Evolutionary conservation across 2,113 vertebrate species (phyloP).

Genomic region (Misgurnus mizolepis): DNA sequence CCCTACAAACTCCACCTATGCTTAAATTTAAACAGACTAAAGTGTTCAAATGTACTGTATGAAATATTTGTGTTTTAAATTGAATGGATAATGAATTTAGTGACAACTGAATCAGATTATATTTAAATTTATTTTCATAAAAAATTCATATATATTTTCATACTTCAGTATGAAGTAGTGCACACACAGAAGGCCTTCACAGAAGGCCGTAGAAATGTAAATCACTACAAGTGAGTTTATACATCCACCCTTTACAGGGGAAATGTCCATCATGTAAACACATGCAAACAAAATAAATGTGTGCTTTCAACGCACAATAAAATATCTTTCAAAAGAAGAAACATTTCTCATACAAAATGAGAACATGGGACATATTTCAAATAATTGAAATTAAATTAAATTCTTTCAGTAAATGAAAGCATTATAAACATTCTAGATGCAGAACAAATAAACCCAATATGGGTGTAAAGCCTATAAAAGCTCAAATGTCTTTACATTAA

Average conservation of each 20-base stretch:
- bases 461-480: neutral
- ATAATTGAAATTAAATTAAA: neutral
- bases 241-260: neutral
- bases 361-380: neutral
- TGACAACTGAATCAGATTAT: neutral
- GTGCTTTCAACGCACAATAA: neutral
- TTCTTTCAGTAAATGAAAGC: neutral
- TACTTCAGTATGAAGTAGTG: constrained; percentile 44
- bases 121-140: neutral
- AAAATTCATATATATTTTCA: neutral
- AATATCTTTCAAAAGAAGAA: neutral
- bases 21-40: neutral
- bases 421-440: neutral
- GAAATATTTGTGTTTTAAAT: too few relatives aligned
- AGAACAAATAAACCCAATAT: constrained; percentile 6
- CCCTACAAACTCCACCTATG: too few relatives aligned
- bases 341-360: constrained; percentile 17
- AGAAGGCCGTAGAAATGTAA: neutral
- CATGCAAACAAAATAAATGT: neutral
- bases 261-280: neutral
- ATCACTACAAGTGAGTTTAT: neutral
- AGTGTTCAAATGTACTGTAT: neutral
- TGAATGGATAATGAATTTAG: neutral
- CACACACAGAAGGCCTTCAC: neutral
- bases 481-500: neutral